Base-by-base conservation (phyloP, 1,140 invertebrate genomes). In the Geopemphigus sp. region DNA sequence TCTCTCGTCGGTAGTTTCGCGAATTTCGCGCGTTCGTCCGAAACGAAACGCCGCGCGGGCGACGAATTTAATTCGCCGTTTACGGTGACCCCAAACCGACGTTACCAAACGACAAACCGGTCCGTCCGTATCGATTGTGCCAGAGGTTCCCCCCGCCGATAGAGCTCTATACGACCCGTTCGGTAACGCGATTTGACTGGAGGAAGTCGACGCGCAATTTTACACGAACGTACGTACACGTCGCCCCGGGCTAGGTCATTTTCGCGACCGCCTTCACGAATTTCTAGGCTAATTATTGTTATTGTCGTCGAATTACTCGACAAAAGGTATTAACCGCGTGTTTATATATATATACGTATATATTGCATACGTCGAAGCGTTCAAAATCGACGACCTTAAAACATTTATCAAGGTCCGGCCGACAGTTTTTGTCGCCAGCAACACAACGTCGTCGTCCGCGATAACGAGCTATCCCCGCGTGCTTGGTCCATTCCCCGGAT, bases 351-450 rank as follows among this genome's bases (percentile, higher is more conserved):
- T 19, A 53, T 19, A 32, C 19, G 29, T 26, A 15, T 56, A 45
- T 45, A 22, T 19, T 50, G 66, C 45, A 47, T 29, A 24, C 54
- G 54, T 73, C 70, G 29, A 19, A 54, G 54, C 54, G 26, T 72
- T n/a, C n/a, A 72, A 45, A 56, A 73, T 54, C 29, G 70, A 73
- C 53, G 54, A 56, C 70, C 70, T 73, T 73, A 73, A 73, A 73
- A n/a, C n/a, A n/a, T 54, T 54, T 73, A 54, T 73, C 70, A 73
- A 73, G 70, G 70, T 73, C 54, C 19, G 19, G 15, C n/a, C 47
- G 53, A 73, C 64, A 68, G 39, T 68, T 68, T 68, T 47, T 15
- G 64, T 11, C 6, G 39, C 39, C 39, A 11, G 5, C 5, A 5
- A 45, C 39, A 45, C 39, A 45, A 45, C 11, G 11, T 45, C 11